Base-by-base conservation (phyloP, 1,140 invertebrate species). In the Zaprionus tsacasi region DNA sequence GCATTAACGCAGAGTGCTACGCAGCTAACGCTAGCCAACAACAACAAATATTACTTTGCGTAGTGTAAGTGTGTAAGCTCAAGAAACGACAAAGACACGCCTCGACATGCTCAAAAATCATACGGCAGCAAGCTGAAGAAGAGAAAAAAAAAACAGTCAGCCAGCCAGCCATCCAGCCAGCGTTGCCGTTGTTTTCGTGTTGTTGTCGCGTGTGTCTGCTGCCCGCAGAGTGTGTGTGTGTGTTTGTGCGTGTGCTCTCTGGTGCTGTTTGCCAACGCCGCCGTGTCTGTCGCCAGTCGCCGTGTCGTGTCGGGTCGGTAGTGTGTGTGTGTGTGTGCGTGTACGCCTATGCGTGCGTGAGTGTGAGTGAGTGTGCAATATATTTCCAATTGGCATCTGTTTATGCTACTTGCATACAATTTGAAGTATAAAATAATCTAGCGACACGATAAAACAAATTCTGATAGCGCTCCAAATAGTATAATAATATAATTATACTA, bases 361-460 rank as follows among this genome's bases (percentile, higher is more conserved):
- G 35, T 38, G 66, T 70, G 35, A 57, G 64, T 68, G 30, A 61
- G 27, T 58, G 54, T 71, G 58, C 52, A 45, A 60, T 65, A 76
- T 76, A 72, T 73, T 72, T 76, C 63, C 69, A 71, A 76, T 76
- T 71, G 73, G 73, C 73, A 75, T 75, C 67, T 74, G 71, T 74
- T 74, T 70, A 74, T 70, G 52, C 25, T 45, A 45, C 40, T 74
- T 56, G 50, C 40, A 30, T 65, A 35, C 54, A 38, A 30, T 30
- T 30, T 30, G 27, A 30, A 50, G 61, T 40, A 63, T 50, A 48
- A 74, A 74, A 57, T 63, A 61, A 56, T 61, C 54, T 50, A 59
- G 48, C 70, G 21, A 52, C 52, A 54, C 21, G 12, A 59, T 59
- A 55, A 71, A 67, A 74, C 71, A 27, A 35, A 40, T 27, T 50